Evolutionary conservation across 2,113 vertebrate genomes (phyloP).

Genomic region (Pipa parva): DNA sequence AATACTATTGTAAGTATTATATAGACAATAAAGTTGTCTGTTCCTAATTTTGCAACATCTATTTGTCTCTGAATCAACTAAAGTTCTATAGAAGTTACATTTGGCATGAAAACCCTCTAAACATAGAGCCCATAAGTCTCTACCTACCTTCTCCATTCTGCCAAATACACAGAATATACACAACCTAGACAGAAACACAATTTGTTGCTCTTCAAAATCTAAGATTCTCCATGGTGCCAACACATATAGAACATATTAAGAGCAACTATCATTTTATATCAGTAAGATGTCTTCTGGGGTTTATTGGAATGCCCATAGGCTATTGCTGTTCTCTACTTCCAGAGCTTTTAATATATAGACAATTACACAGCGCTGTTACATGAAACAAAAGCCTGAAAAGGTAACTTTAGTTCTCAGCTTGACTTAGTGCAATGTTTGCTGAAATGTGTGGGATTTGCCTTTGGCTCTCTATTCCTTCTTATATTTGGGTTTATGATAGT

Average conservation of each 20-base stretch:
- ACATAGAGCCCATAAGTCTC: no score
- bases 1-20: no score
- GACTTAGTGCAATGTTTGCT: background rate
- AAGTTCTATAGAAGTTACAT: no score
- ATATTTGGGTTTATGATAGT: slow-evolving; percentile 1
- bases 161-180: background rate
- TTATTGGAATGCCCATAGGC: background rate
- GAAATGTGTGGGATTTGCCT: slow-evolving; percentile 30
- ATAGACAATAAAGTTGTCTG: no score
- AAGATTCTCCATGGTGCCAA: background rate
- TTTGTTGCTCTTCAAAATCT: background rate
- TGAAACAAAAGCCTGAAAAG: slow-evolving; percentile 9
- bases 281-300: background rate
- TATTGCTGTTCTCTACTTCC: slow-evolving; percentile 17
- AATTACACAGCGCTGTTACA: slow-evolving; percentile 19
- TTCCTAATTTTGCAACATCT: no score
- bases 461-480: background rate
- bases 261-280: background rate
- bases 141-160: no score
- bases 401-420: slow-evolving; percentile 14
- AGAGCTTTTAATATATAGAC: slow-evolving; percentile 18
- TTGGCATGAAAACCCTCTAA: no score
- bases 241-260: background rate
- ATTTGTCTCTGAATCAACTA: no score
- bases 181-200: background rate